Percentiles rank a stretch among this genome's conserved stretches.
These are phyloP conservation scores for Tetropium fuscum DNA, from an alignment of 2,888 invertebrate species.

Conservation along the genomic window DNA sequence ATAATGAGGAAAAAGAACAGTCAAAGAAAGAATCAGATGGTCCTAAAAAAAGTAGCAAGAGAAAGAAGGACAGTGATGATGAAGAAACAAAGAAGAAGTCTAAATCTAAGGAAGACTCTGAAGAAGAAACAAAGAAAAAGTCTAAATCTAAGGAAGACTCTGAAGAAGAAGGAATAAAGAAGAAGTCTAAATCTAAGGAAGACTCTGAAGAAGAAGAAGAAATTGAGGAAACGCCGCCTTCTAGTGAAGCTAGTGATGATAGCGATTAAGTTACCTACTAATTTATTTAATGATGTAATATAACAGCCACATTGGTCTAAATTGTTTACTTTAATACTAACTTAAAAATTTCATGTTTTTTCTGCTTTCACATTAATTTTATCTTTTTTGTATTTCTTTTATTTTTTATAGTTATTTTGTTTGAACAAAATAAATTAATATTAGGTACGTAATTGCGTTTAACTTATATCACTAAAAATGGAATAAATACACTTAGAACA, in stretches of 20 bases:
- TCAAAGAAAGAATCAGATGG: slow-evolving; percentile 68
- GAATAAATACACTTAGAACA: too few species aligned
- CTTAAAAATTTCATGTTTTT: too few species aligned
- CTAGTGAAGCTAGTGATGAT: slow-evolving; percentile 61
- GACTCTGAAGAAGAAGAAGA: slow-evolving; percentile 66
- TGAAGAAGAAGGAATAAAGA: slow-evolving; percentile 31
- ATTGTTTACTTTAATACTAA: neutral
- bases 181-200: slow-evolving; percentile 63
- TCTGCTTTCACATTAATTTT: too few species aligned
- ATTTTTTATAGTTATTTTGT: too few species aligned
- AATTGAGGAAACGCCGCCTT: slow-evolving; percentile 60
- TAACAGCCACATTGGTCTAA: neutral
- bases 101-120: slow-evolving; percentile 68
- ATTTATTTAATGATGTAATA: neutral
- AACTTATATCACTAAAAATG: too few species aligned
- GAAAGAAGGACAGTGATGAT: slow-evolving; percentile 38
- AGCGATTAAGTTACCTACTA: slow-evolving; percentile 1
- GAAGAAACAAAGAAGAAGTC: slow-evolving; percentile 45
- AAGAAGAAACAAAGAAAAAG: too few species aligned
- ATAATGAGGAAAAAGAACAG: slow-evolving; percentile 69
- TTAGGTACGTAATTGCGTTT: too few species aligned
- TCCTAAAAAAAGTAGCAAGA: slow-evolving; percentile 34
- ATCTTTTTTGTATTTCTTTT: too few species aligned
- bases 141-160: slow-evolving; percentile 40
- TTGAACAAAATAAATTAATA: too few species aligned